Base-by-base conservation (phyloP, 2,888 invertebrate genomes). In the Automeris io region DNA sequence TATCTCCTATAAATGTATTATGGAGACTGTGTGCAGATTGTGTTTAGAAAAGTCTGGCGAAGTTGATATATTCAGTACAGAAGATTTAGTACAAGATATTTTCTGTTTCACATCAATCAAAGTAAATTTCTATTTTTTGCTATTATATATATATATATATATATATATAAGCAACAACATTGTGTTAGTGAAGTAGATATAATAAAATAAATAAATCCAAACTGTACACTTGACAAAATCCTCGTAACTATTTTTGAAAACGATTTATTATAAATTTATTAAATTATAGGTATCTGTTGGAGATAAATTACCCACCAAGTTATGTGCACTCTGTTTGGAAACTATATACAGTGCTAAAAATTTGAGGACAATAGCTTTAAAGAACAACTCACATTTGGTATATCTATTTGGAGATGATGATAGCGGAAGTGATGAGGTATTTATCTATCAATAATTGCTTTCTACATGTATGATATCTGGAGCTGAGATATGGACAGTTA, bases 21-120 rank as follows among this genome's bases (percentile, higher is more conserved):
- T n/a, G n/a, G n/a, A n/a, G n/a, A n/a, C n/a, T n/a, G n/a, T 65
- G 35, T 76, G 75, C 43, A 62, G 75, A 41, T 53, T 76, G 9
- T 76, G 75, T 40, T 59, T 76, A 1, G 51, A 63, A 22, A 53
- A 51, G 9, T 41, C 49, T 26, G 74, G 69, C 12, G 43, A 21
- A 2, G 35, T 36, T 5, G 46, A 61, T 40, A 57, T 72, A 5
- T 67, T 61, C 33, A 43, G 54, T 18, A 47, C 33, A 8, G 35
- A 47, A n/a, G 51, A 55, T 13, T 49, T 70, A 9, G 40, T 53
- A 12, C 41, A 49, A 18, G 62, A 70, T 46, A 61, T 76, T 43
- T 54, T 51, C 37, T 32, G 41, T 0, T 62, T 54, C 25, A 68
- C 64, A 6, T 65, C 66, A 36, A 50, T 74, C 8, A 51, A 54